phyloP scores from a whole-genome alignment of 2,888 invertebrate species.

The Athripsodes cinereus region DNA sequence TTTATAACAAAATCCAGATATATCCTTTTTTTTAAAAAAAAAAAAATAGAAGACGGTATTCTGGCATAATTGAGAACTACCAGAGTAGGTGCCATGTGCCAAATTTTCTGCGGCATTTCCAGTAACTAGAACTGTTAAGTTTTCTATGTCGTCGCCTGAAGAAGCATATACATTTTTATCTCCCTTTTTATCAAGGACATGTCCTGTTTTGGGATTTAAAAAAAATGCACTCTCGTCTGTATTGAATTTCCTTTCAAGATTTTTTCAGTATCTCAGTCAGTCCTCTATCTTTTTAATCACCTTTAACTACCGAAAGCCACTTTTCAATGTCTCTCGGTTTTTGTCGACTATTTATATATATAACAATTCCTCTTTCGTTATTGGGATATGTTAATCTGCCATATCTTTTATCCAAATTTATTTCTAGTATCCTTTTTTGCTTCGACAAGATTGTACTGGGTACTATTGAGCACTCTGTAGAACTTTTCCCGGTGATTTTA shows the following conservation, averaged over 20 bases:
- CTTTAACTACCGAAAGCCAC: background rate
- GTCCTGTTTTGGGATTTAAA: background rate
- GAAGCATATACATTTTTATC: background rate
- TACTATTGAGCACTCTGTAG: background rate
- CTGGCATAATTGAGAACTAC: no score
- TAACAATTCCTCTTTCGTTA: background rate
- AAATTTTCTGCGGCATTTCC: no score
- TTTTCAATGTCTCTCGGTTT: background rate
- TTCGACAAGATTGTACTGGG: background rate
- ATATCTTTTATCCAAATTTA: background rate
- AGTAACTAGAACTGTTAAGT: no score
- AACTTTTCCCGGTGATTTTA: no score
- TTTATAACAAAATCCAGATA: no score
- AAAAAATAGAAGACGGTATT: no score
- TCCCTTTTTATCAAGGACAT: background rate
- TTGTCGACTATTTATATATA: background rate
- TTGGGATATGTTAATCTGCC: background rate
- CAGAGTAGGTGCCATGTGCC: background rate
- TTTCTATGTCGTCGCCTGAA: background rate
- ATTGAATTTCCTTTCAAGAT: background rate
- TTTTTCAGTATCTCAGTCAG: background rate
- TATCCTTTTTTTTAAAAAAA: no score
- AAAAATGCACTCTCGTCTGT: background rate
- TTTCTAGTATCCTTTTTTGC: background rate
- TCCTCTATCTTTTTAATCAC: background rate